Percentiles rank a stretch among this genome's conserved stretches.
These are phyloP conservation scores for Acleris literana DNA, from an alignment of 2,888 invertebrate genomes.

Conservation along the genomic window DNA sequence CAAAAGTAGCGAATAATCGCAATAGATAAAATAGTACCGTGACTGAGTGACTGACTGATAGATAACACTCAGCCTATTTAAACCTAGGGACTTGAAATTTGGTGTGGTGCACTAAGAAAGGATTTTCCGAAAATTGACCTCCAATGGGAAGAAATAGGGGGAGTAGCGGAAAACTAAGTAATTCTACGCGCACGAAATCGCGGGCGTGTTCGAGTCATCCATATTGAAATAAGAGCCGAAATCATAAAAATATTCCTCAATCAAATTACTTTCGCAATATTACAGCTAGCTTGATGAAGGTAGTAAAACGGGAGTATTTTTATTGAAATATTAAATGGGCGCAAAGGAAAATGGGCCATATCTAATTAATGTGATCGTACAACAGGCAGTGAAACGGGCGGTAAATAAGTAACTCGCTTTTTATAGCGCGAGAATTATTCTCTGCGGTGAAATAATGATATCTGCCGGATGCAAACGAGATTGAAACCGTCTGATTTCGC, in stretches of 20 bases:
- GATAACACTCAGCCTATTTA: no score
- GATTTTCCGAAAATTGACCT: no score
- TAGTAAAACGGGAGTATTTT: slow-evolving; percentile 41
- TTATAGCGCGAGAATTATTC: slow-evolving; percentile 59
- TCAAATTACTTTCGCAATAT: slow-evolving; percentile 13
- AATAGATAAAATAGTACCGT: no score
- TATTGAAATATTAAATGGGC: slow-evolving; percentile 56
- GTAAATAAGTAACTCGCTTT: slow-evolving; percentile 65
- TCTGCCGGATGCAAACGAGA: slow-evolving; percentile 10
- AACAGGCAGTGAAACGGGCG: slow-evolving; percentile 59
- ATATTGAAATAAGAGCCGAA: background rate
- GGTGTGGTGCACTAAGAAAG: no score
- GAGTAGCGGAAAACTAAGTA: no score
- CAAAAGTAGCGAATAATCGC: no score
- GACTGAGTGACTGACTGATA: no score
- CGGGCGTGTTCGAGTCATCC: background rate
- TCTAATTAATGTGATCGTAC: slow-evolving; percentile 60
- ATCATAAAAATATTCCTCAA: slow-evolving; percentile 10
- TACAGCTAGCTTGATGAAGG: slow-evolving; percentile 20
- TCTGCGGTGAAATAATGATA: slow-evolving; percentile 53
- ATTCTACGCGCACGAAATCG: no score
- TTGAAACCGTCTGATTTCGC: slow-evolving; percentile 11
- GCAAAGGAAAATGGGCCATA: slow-evolving; percentile 53
- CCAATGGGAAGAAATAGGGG: no score
- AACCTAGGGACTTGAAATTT: no score